Evolutionary conservation across 2,888 invertebrate genomes (phyloP).

Genomic region (Silvanus unidentatus): DNA sequence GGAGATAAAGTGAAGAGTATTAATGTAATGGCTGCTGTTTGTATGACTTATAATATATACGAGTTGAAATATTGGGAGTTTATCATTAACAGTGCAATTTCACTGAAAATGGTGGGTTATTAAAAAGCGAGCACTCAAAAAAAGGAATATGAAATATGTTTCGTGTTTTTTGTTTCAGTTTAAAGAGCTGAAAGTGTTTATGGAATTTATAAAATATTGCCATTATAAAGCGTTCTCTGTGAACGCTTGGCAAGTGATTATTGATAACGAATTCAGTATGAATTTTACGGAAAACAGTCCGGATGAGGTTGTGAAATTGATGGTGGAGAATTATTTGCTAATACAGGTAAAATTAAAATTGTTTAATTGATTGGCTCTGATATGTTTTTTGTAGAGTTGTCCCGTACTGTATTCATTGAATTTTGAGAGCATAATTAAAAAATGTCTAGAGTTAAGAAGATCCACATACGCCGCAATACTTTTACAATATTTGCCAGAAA

Average conservation of each 20-base stretch:
- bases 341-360: conserved; percentile 29
- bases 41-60: conserved; percentile 31
- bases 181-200: conserved; percentile 29
- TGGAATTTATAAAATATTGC: conserved; percentile 29
- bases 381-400: conserved; percentile 19
- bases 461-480: conserved; percentile 29
- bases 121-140: too few relatives aligned
- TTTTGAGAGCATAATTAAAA: conserved; percentile 29
- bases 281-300: conserved; percentile 1
- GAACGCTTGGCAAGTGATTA: conserved; percentile 36
- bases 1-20: conserved; percentile 23
- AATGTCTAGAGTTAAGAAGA: conserved; percentile 25
- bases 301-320: conserved; percentile 17
- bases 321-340: conserved; percentile 27
- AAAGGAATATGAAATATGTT: too few relatives aligned
- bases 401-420: conserved; percentile 35
- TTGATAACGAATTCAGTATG: conserved; percentile 28
- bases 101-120: conserved; percentile 30
- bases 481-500: conserved; percentile 29
- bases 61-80: conserved; percentile 32
- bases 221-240: conserved; percentile 30
- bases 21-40: conserved; percentile 34
- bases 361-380: conserved; percentile 1
- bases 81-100: conserved; percentile 26
- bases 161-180: conserved; percentile 24